Base-by-base conservation (phyloP, 2,113 vertebrate genomes). In the Ovis aries region DNA sequence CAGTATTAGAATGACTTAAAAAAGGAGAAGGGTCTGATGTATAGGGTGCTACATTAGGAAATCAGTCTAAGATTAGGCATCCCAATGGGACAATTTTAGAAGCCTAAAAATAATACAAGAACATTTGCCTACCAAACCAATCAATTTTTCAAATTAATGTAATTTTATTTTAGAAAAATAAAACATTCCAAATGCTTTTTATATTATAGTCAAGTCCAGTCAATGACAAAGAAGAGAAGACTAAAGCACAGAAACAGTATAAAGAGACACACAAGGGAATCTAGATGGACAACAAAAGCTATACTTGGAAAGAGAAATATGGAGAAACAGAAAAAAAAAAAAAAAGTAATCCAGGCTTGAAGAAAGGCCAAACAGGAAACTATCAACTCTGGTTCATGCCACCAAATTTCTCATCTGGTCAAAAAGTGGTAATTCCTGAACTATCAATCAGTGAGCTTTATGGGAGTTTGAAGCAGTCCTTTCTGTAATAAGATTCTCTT, bases 161-260 rank as follows among this genome's bases (percentile, higher is more conserved):
- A 89, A 77, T 77, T 84, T 96, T 88, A 91, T 48, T 91, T 94
- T 74, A 52, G 9, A 82, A 87, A 94, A 95, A 84, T 48, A 55
- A 92, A 92, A 21, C 3, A 85, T 67, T 94, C 45, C 5, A 53
- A 92, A 48, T 43, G 74, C 4, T 80, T 96, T 96, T 55, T 45
- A 50, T 60, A 77, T 33, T 93, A 40, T 53, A 88, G 71, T 40
- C 52, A 78, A 87, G 12, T 52, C 23, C 11, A 31, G 36, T n/a
- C 60, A 60, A 57, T 53, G 23, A 77, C 50, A 89, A 64, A 91
- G 71, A 77, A 43, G 21, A 15, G 12, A 77, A 77, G 64, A 6
- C 5, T 43, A 43, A 31, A 88, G 45, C 17, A 77, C 16, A 45
- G 50, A 62, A 33, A 89, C n/a, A 48, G 12, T 55, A 14, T 78